Percentiles rank a stretch among this genome's conserved stretches.
Evolutionary conservation across 2,113 vertebrate genomes (phyloP).

Genomic region (Microtus montanus): DNA sequence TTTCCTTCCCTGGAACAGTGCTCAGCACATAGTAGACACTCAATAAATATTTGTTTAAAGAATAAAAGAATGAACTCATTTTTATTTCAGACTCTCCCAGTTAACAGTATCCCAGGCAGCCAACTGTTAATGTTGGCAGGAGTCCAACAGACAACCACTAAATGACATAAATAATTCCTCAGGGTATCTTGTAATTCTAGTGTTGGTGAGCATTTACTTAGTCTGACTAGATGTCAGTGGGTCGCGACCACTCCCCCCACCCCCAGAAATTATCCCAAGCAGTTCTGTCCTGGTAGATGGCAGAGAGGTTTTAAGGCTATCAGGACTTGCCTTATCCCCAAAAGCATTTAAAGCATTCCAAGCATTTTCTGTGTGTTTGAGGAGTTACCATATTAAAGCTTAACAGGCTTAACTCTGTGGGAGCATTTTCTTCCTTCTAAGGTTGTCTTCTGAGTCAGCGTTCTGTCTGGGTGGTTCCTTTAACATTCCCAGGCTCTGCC

Average conservation of each 20-base stretch:
- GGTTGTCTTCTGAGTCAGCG: conserved; percentile 86
- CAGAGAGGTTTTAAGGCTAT: conserved; percentile 67
- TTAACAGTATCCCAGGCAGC: conserved; percentile 73
- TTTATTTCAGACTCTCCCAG: conserved; percentile 68
- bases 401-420: conserved; percentile 69
- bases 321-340: conserved; percentile 29
- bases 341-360: conserved; percentile 70
- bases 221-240: conserved; percentile 52
- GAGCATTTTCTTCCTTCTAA: conserved; percentile 87
- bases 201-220: conserved; percentile 74
- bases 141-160: conserved; percentile 68
- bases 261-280: conserved; percentile 74
- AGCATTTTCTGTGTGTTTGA: conserved; percentile 72
- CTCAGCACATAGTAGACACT: conserved; percentile 54
- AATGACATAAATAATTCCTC: conserved; percentile 77
- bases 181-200: conserved; percentile 70
- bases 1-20: conserved; percentile 47
- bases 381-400: conserved; percentile 70
- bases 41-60: conserved; percentile 71
- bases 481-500: conserved; percentile 64
- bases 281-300: conserved; percentile 69
- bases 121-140: conserved; percentile 72
- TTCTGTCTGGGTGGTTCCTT: conserved; percentile 78
- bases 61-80: conserved; percentile 63
- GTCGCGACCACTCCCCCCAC: conserved; percentile 69